Conservation (phyloP, 2,888 invertebrate genomes). For the Drosophila neotestacea region DNA sequence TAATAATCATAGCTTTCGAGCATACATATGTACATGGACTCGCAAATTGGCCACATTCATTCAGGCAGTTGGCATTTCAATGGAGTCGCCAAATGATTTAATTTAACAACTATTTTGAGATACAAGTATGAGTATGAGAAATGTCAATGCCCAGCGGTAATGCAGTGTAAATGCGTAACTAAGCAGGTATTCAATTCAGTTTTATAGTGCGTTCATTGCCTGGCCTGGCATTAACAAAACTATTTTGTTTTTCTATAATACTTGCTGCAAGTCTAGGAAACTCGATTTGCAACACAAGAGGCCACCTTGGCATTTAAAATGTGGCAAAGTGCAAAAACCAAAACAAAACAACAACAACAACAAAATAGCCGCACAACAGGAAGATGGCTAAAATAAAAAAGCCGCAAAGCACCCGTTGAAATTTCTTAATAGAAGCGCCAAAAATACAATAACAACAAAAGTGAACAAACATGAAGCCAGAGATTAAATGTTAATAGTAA, state of each 20-base stretch:
- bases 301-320: conserved; percentile 74
- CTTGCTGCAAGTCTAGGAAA: conserved; percentile 27
- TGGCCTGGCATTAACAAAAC: conserved; percentile 48
- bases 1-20: conserved; percentile 28
- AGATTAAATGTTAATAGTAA: conserved; percentile 67
- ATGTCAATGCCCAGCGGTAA: conserved; percentile 55
- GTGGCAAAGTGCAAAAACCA: conserved; percentile 62
- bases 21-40: conserved; percentile 21
- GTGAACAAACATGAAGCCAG: conserved; percentile 41
- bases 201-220: conserved; percentile 35
- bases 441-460: conserved; percentile 42
- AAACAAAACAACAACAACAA: too few species aligned
- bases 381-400: conserved; percentile 54
- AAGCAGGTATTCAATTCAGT: conserved; percentile 27
- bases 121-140: conserved; percentile 29
- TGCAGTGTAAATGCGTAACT: conserved; percentile 46
- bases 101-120: conserved; percentile 58
- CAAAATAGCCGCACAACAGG: conserved; percentile 59
- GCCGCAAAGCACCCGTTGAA: conserved; percentile 40
- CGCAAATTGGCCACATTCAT: conserved; percentile 33
- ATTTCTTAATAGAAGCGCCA: conserved; percentile 76
- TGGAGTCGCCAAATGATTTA: conserved; percentile 61
- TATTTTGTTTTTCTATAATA: conserved; percentile 4
- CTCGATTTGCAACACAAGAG: conserved; percentile 48
- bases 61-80: conserved; percentile 67